Conservation (phyloP, 2,888 invertebrate species). For the Choristoneura rosaceana region DNA sequence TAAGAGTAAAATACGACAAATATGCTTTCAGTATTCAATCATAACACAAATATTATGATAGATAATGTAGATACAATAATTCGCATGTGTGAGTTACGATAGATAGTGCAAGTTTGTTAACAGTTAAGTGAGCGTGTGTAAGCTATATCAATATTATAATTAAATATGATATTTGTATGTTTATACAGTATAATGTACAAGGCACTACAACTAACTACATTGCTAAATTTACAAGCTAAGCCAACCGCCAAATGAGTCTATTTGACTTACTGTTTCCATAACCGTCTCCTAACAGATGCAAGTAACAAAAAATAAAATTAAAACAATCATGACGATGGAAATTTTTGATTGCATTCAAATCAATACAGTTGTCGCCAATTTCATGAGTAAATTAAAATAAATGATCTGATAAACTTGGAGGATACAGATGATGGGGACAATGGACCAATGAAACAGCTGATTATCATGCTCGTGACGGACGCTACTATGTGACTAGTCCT, state of each 20-base stretch:
- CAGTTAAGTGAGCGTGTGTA: conserved; percentile 49
- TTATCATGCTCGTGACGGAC: conserved; percentile 34
- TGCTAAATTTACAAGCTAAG: conserved; percentile 75
- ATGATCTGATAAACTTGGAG: conserved; percentile 29
- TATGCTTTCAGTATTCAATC: conserved; percentile 31
- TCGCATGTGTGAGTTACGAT: conserved; percentile 48
- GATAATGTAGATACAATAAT: conserved; percentile 42
- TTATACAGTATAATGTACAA: conserved; percentile 50
- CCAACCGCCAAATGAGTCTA: conserved; percentile 78
- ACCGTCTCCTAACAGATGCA: conserved; percentile 85
- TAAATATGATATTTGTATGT: conserved; percentile 36
- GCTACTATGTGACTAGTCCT: conserved; percentile 33
- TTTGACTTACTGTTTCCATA: conserved; percentile 85
- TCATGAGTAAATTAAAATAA: conserved; percentile 53
- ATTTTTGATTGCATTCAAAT: conserved; percentile 59
- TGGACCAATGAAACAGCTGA: conserved; percentile 27
- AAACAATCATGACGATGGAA: conserved; percentile 75
- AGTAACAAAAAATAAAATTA: conserved; percentile 81
- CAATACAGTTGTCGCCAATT: conserved; percentile 61
- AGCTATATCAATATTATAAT: conserved; percentile 54
- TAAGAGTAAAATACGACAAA: conserved; percentile 36
- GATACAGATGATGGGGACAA: conserved; percentile 19
- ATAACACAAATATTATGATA: conserved; percentile 17
- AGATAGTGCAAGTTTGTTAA: conserved; percentile 50
- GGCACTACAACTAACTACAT: conserved; percentile 66